These are phyloP conservation scores for Poeciliopsis turneri DNA, from an alignment of 2,797 vertebrate genomes.

Conservation along the genomic window DNA sequence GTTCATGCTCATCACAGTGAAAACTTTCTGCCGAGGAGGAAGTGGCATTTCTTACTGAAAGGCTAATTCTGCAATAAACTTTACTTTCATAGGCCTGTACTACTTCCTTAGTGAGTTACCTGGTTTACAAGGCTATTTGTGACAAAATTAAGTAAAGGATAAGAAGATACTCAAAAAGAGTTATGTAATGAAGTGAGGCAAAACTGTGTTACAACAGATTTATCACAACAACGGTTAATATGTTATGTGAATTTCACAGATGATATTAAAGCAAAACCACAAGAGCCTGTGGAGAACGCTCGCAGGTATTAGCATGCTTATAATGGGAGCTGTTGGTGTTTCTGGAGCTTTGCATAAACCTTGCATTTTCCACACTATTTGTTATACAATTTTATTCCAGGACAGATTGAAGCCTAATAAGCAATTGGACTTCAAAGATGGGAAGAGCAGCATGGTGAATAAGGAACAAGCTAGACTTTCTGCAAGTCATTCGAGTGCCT, in stretches of 20 bases:
- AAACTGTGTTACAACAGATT: conserved; percentile 10
- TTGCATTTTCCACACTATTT: conserved; percentile 22
- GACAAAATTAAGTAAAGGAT: conserved; percentile 15
- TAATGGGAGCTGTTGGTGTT: conserved; percentile 22
- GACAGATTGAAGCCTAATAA: conserved; percentile 13
- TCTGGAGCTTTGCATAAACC: conserved; percentile 37
- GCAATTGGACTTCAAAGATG: conserved; percentile 21
- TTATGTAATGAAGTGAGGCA: neutral
- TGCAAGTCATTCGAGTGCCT: conserved; percentile 29
- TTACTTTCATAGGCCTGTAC: conserved; percentile 12
- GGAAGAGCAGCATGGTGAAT: conserved; percentile 43
- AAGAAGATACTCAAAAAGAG: neutral
- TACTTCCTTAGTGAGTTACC: conserved; percentile 1
- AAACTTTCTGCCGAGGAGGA: neutral
- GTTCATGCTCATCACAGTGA: neutral
- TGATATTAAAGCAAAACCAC: conserved; percentile 12
- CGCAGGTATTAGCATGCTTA: conserved; percentile 21
- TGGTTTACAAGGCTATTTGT: conserved; percentile 8
- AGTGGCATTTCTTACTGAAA: neutral
- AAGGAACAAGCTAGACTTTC: conserved; percentile 30
- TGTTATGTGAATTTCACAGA: conserved; percentile 9
- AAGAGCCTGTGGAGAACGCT: conserved; percentile 25
- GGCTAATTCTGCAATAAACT: conserved; percentile 6
- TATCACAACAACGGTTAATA: conserved; percentile 12
- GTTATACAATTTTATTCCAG: conserved; percentile 2